phyloP scores from a whole-genome alignment of 2,888 invertebrate genomes.

The Thymelicus sylvestris region DNA sequence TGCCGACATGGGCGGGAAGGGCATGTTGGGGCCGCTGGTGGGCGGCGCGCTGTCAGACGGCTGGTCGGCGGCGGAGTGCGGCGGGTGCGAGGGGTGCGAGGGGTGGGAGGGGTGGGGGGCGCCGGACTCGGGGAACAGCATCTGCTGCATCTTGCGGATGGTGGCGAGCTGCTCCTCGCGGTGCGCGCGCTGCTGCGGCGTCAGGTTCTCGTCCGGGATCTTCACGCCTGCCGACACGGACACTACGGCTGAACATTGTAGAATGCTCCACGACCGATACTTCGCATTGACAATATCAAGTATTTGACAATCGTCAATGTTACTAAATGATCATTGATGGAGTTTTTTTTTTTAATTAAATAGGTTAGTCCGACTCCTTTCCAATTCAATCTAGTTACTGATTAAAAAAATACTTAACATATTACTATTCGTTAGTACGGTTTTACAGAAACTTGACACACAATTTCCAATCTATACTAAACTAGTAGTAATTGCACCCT shows the following conservation, averaged over 20 bases:
- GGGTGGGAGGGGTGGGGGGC: conserved; percentile 53
- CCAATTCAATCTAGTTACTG: too few relatives aligned
- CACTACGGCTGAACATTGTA: conserved; percentile 45
- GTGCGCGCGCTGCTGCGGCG: conserved; percentile 97
- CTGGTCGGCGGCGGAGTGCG: conserved; percentile 60
- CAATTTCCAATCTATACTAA: too few relatives aligned
- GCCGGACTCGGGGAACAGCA: conserved; percentile 93
- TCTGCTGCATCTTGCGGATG: conserved; percentile 95
- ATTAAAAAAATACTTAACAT: too few relatives aligned
- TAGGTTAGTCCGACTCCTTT: too few relatives aligned
- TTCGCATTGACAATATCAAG: not conserved
- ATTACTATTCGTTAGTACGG: too few relatives aligned
- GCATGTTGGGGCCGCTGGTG: conserved; percentile 69
- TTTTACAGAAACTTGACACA: too few relatives aligned
- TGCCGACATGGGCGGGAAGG: conserved; percentile 71
- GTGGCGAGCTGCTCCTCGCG: conserved; percentile 97
- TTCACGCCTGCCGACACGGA: conserved; percentile 87
- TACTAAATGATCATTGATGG: too few relatives aligned
- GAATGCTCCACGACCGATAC: conserved; percentile 10
- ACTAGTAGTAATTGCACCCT: too few relatives aligned
- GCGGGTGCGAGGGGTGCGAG: conserved; percentile 51
- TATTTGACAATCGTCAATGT: too few relatives aligned
- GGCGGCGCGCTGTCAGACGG: conserved; percentile 74
- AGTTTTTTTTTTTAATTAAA: too few relatives aligned
- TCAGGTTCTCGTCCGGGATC: conserved; percentile 97